Base-by-base conservation (phyloP, 2,888 invertebrate genomes). In the Cylindroiulus punctatus region DNA sequence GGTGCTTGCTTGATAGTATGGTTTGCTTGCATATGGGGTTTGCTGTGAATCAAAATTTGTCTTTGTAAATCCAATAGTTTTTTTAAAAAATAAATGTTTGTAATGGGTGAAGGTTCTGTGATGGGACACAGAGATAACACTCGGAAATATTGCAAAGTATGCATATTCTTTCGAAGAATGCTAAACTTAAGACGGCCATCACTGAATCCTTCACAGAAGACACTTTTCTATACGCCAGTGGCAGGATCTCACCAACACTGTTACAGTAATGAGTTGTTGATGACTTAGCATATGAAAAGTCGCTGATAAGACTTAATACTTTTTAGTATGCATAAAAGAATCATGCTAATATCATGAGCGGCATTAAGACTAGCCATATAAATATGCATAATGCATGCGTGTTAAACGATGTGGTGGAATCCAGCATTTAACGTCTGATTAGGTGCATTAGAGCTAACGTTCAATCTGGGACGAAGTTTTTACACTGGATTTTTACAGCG, bases 241-340 rank as follows among this genome's bases (percentile, higher is more conserved):
- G 76, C 26, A 30, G 76, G 30, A 76, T 30, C 76, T 76, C 76
- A 76, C 76, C 76, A 30, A 76, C 76, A 76, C 12, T 76, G 26
- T 76, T 76, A 30, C 17, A 76, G 26, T 76, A 76, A 76, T 76
- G 76, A 76, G 76, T 76, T 76, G 76, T 76, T 76, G 76, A 76
- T 76, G 76, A 76, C 76, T 76, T 76, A 76, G 76, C 76, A 76
- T 76, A 76, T 76, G 76, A 76, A 76, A 76, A 76, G 76, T 76
- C 76, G 76, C 76, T 76, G 76, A 76, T 76, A 76, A 76, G 76
- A 76, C 76, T 76, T 76, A 76, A 76, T 76, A 76, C 76, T 76
- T 76, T 76, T 76, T 76, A 76, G 76, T 30, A 76, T 76, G 76
- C 76, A 76, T 76, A 76, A 76, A 76, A 76, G 76, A 76, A 76